Conservation (phyloP, 2,888 invertebrate species). For the Idaea dimidiata region DNA sequence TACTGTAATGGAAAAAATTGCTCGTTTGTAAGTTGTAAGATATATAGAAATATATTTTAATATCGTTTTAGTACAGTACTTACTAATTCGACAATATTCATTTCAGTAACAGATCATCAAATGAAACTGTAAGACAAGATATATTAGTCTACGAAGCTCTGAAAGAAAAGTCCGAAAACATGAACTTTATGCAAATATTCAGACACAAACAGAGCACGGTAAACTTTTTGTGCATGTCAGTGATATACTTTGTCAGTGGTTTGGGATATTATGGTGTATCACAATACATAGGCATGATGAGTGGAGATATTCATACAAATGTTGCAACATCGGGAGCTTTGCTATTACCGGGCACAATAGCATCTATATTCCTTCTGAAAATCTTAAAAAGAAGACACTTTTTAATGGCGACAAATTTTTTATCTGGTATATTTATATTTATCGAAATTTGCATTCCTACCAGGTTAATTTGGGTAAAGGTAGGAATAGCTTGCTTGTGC, state of each 20-base stretch:
- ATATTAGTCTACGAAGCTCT: constrained; percentile 42
- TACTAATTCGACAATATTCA: constrained; percentile 3
- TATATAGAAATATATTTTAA: neutral
- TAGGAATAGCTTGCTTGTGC: constrained; percentile 84
- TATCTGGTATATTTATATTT: constrained; percentile 58
- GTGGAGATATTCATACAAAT: constrained; percentile 88
- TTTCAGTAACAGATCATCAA: constrained; percentile 48
- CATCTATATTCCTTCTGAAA: constrained; percentile 80
- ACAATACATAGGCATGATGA: constrained; percentile 87
- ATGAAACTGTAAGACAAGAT: constrained; percentile 44
- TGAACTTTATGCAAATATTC: constrained; percentile 60
- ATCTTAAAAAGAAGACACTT: constrained; percentile 82
- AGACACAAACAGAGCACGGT: constrained; percentile 73
- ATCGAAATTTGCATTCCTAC: constrained; percentile 44
- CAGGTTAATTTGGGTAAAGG: constrained; percentile 61
- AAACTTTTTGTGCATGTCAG: constrained; percentile 84
- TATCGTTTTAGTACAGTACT: neutral
- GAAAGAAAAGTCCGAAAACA: constrained; percentile 13
- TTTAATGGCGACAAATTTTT: constrained; percentile 77
- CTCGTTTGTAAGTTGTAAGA: constrained; percentile 49
- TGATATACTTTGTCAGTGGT: constrained; percentile 88
- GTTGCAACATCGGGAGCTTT: constrained; percentile 86
- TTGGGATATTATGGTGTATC: constrained; percentile 92
- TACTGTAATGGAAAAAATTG: constrained; percentile 50
- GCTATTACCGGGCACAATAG: constrained; percentile 82